Percentiles rank a stretch among this genome's conserved stretches.
These are phyloP conservation scores for Botia almorhae DNA, from an alignment of 2,797 vertebrate species.

Conservation along the genomic window DNA sequence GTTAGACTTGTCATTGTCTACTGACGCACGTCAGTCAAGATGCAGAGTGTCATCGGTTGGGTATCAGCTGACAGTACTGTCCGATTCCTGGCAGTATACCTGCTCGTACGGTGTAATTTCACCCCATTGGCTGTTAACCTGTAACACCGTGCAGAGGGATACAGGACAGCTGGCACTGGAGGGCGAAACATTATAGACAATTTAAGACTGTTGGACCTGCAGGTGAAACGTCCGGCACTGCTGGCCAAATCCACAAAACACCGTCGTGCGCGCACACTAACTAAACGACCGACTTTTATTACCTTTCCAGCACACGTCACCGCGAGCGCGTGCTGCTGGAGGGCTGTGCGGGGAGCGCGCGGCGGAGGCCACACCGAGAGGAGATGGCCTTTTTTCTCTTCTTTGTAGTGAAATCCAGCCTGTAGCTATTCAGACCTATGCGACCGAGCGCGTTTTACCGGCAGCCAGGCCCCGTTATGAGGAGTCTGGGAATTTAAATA, in stretches of 20 bases:
- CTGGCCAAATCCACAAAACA: conserved; percentile 49
- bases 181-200: conserved; percentile 36
- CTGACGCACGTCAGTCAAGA: neutral
- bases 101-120: conserved; percentile 29
- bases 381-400: neutral
- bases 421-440: conserved; percentile 68
- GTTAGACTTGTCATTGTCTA: too few species aligned
- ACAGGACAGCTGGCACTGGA: conserved; percentile 29
- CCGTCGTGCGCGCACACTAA: conserved; percentile 33
- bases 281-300: conserved; percentile 51
- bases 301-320: conserved; percentile 42
- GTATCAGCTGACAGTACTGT: conserved; percentile 1
- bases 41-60: neutral
- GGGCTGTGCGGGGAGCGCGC: conserved; percentile 43
- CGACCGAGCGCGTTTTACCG: conserved; percentile 93
- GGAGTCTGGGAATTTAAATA: conserved; percentile 99
- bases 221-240: conserved; percentile 46
- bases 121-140: conserved; percentile 24
- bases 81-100: conserved; percentile 20
- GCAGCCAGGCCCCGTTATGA: conserved; percentile 87
- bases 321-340: conserved; percentile 36
- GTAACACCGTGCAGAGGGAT: conserved; percentile 23
- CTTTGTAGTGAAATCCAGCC: conserved; percentile 22
- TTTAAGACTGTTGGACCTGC: conserved; percentile 41
- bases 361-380: conserved; percentile 47